Conservation (phyloP, 2,888 invertebrate genomes). For the Tupiocoris notatus region DNA sequence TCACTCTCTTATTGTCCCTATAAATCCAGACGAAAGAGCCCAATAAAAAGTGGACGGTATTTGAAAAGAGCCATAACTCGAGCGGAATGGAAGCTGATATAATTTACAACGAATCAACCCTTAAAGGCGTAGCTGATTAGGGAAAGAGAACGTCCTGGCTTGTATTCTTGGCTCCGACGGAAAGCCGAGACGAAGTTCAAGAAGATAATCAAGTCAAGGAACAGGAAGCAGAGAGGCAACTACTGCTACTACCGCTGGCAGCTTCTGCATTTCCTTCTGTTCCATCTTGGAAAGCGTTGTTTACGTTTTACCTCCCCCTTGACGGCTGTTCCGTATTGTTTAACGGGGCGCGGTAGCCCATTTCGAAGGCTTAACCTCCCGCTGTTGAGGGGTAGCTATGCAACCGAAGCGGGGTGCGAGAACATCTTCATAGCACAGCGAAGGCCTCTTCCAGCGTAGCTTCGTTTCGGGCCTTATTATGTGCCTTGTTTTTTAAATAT, state of each 20-base stretch:
- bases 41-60: no score
- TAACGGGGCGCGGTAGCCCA: not conserved
- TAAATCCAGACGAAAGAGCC: no score
- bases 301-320: not conserved
- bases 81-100: not conserved
- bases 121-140: not conserved
- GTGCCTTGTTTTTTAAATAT: no score
- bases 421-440: no score
- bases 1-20: no score
- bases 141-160: not conserved
- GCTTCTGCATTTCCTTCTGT: not conserved
- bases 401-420: no score
- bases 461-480: not conserved
- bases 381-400: no score
- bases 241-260: not conserved
- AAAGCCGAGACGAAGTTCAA: not conserved
- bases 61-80: no score
- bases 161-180: not conserved
- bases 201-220: not conserved
- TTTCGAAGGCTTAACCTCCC: not conserved
- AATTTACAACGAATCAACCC: not conserved
- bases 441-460: not conserved
- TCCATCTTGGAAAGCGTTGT: not conserved
- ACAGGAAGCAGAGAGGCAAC: not conserved
- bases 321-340: not conserved